Evolutionary conservation across 2,797 vertebrate species (phyloP).

Genomic region (Rhadinocentrus ornatus): DNA sequence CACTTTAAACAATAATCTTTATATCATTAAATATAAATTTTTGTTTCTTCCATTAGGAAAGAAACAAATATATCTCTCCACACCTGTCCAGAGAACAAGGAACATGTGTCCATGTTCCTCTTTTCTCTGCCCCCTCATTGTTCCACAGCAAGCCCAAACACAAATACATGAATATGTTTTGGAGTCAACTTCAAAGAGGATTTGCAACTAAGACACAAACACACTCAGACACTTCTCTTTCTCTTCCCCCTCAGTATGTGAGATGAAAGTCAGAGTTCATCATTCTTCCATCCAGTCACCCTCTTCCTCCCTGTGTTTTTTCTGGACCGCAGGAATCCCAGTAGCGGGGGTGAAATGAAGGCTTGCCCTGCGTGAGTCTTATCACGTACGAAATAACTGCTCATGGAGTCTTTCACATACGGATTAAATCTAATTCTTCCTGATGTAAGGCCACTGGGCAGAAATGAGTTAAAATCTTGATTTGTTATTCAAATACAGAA

Average conservation of each 20-base stretch:
- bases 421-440: constrained; percentile 4
- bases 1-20: not conserved
- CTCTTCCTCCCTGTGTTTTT: constrained; percentile 2
- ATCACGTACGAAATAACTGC: constrained; percentile 7
- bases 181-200: constrained; percentile 16
- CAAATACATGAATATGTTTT: constrained; percentile 16
- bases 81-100: constrained; percentile 61
- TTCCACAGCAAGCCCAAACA: constrained; percentile 34
- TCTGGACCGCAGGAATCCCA: constrained; percentile 19
- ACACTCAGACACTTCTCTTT: constrained; percentile 1
- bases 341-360: constrained; percentile 1
- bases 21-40: not conserved
- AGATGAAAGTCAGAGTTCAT: constrained; percentile 51
- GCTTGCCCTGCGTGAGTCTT: constrained; percentile 9
- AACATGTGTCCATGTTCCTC: constrained; percentile 61
- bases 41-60: not conserved
- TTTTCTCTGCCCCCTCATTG: constrained; percentile 54
- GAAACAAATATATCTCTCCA: not conserved
- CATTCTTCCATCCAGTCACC: constrained; percentile 11
- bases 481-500: not conserved
- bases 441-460: constrained; percentile 3
- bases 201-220: constrained; percentile 1
- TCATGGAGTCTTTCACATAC: constrained; percentile 9
- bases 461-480: not conserved
- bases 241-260: not conserved